Base-by-base conservation (phyloP, 23 tunicate genomes). In the Styela plicata region DNA sequence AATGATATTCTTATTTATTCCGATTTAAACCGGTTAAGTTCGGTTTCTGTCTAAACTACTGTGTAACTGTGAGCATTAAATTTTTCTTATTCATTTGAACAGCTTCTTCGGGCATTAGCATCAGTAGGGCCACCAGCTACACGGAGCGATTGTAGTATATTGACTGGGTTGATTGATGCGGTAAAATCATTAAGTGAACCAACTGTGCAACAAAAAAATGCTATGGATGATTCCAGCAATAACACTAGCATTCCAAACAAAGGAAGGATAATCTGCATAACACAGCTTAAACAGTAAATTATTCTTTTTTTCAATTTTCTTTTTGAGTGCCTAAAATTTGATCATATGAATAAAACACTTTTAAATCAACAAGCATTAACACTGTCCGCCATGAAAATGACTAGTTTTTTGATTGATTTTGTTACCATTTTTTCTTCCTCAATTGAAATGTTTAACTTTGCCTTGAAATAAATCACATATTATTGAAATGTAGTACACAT, bases 261-360 rank as follows among this genome's bases (percentile, higher is more conserved):
- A 24, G 97, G 97, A 64, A 82, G 91, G 27, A 87, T 91, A 10
- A 74, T 91, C 0, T 91, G 97, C 85, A 91, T 91, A 52, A 91
- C 97, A 1, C 97, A 86, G 71, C 86, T 91, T 33, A 91, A 91
- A 80, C 89, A 87, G 97, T 91, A 79, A 85, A 74, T 73, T 68
- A 2, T n/a, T n/a, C n/a, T n/a, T n/a, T n/a, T n/a, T n/a, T n/a
- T n/a, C n/a, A n/a, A n/a, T n/a, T n/a, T n/a, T n/a, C n/a, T n/a
- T n/a, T n/a, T n/a, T n/a, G n/a, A n/a, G n/a, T n/a, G n/a, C n/a
- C n/a, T n/a, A n/a, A n/a, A n/a, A n/a, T n/a, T n/a, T n/a, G n/a
- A n/a, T n/a, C n/a, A n/a, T n/a, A n/a, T n/a, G n/a, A n/a, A n/a
- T n/a, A n/a, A n/a, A n/a, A n/a, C n/a, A n/a, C n/a, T n/a, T n/a